Base-by-base conservation (phyloP, 1,140 invertebrate species). In the Drosophila subobscura region DNA sequence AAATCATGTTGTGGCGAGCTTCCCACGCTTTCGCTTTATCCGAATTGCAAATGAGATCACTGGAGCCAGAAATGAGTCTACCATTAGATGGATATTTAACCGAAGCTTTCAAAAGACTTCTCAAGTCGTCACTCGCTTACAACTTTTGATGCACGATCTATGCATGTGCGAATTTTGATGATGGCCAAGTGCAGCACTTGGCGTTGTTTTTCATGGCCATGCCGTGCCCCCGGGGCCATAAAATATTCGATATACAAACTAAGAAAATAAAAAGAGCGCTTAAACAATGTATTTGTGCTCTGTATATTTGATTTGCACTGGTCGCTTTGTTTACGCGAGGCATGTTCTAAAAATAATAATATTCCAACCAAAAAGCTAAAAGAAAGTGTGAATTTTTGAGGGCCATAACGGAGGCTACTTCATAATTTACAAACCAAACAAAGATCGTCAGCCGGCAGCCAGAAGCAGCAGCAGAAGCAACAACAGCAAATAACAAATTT, bases 381-480 rank as follows among this genome's bases (percentile, higher is more conserved):
- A 83, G 79, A 83, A 83, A 83, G 79, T 83, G 79, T 84, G 79
- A 84, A 84, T 84, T 79, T 68, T 57, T 63, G 79, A 77, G 79
- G 79, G 79, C 70, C 79, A 63, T 65, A 42, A 58, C 70, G 60
- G 71, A 59, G 73, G 74, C 79, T 83, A 74, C 79, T 58, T 83
- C 64, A 78, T 83, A 78, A 78, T 83, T 68, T 77, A 65, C 78
- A 73, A 65, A 58, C 68, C 79, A 77, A 83, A 84, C 65, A 75
- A 64, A 55, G 22, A 80, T 47, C 20, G 58, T 22, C 25, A 52
- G 53, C 50, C 16, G 44, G 57, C 27, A 29, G 27, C 27, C 27
- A 29, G 64, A 51, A 60, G 49, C 44, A 66, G 64, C 41, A 66
- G 51, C 16, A 20, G 16, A 20, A 20, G 16, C 51, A 46, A 60